Percentiles rank a stretch among this genome's conserved stretches.
These are phyloP conservation scores for Euleptes europaea DNA, from an alignment of 2,113 vertebrate genomes.

Conservation along the genomic window DNA sequence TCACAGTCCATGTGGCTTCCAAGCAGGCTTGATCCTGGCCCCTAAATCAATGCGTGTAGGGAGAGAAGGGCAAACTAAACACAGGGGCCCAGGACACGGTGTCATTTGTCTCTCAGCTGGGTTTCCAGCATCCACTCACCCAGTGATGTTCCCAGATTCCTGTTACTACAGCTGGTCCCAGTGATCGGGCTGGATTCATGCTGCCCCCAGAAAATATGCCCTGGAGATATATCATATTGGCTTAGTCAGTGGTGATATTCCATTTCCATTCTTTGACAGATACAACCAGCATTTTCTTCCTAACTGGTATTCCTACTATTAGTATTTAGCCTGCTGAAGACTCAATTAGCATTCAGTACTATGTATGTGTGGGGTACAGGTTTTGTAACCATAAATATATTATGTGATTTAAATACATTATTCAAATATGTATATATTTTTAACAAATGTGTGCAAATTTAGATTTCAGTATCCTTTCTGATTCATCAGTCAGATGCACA, in stretches of 20 bases:
- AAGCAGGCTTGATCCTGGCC: background rate
- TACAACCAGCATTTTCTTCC: background rate
- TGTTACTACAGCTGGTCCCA: constrained; percentile 80
- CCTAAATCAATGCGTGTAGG: background rate
- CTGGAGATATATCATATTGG: constrained; percentile 49
- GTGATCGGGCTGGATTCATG: constrained; percentile 81
- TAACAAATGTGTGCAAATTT: background rate
- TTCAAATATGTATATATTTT: background rate
- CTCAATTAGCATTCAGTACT: background rate
- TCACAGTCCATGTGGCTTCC: background rate
- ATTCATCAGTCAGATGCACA: background rate
- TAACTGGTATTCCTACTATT: background rate
- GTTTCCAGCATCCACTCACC: constrained; percentile 64
- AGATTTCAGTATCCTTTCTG: background rate
- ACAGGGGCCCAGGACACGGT: background rate
- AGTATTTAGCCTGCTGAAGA: background rate
- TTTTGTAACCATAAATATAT: background rate
- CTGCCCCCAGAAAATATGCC: constrained; percentile 81
- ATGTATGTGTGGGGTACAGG: background rate
- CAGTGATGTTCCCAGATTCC: constrained; percentile 85
- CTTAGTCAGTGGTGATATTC: background rate
- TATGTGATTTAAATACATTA: background rate
- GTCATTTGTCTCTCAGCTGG: background rate
- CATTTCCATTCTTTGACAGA: background rate
- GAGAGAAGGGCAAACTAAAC: background rate